Conservation (phyloP, 1,140 invertebrate genomes). For the Diorhabda carinulata region DNA sequence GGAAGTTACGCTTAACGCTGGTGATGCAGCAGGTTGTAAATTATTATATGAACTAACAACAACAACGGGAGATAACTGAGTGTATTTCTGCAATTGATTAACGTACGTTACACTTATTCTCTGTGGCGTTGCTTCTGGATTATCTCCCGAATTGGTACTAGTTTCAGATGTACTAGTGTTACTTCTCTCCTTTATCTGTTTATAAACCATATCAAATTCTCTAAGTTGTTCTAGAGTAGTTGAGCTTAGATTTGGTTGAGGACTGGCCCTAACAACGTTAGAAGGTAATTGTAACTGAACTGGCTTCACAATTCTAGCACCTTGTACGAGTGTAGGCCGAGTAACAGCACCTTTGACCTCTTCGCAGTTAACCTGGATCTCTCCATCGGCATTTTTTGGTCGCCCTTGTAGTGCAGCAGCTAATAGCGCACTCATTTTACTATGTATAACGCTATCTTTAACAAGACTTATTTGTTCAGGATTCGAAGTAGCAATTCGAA, state of each 20-base stretch:
- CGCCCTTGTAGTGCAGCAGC: constrained; percentile 47
- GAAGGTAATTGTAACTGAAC: constrained; percentile 54
- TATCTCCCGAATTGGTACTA: constrained; percentile 24
- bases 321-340: constrained; percentile 48
- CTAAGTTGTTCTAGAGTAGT: constrained; percentile 71
- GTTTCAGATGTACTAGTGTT: constrained; percentile 36
- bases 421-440: constrained; percentile 49
- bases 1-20: constrained; percentile 57
- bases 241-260: constrained; percentile 45
- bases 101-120: constrained; percentile 50
- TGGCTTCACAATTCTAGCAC: constrained; percentile 54
- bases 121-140: constrained; percentile 31
- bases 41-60: constrained; percentile 56
- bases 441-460: constrained; percentile 48
- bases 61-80: constrained; percentile 55
- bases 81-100: constrained; percentile 52
- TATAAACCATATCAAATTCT: constrained; percentile 77
- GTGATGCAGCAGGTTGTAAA: constrained; percentile 56
- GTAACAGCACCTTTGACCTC: constrained; percentile 32
- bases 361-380: constrained; percentile 38
- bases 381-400: constrained; percentile 39
- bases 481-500: constrained; percentile 44
- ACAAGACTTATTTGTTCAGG: constrained; percentile 45
- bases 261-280: constrained; percentile 54
- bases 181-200: constrained; percentile 70